These are phyloP conservation scores for Ochlodes sylvanus DNA, from an alignment of 2,888 invertebrate species.

Conservation along the genomic window DNA sequence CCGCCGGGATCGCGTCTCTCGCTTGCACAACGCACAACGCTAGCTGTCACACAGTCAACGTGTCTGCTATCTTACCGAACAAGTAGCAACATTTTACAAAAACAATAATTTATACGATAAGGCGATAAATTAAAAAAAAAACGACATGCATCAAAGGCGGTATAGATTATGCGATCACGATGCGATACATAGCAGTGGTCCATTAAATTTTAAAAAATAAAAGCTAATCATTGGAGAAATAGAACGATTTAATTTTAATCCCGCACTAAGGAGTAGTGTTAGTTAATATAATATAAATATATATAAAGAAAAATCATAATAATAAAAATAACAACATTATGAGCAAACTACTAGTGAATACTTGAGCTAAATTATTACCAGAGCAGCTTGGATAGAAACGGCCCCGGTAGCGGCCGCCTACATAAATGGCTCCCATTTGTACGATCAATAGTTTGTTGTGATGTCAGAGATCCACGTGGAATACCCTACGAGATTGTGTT, in stretches of 20 bases:
- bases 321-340: constrained; percentile 75
- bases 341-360: constrained; percentile 80
- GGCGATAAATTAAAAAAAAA: constrained; percentile 30
- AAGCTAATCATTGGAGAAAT: constrained; percentile 72
- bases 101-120: constrained; percentile 28
- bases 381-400: constrained; percentile 80
- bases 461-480: constrained; percentile 75
- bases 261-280: constrained; percentile 62
- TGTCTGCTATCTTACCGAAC: constrained; percentile 26
- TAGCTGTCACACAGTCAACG: constrained; percentile 29
- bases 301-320: constrained; percentile 52
- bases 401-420: constrained; percentile 60
- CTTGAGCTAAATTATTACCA: constrained; percentile 80
- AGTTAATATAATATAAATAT: constrained; percentile 59
- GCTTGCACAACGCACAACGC: constrained; percentile 33
- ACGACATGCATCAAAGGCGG: constrained; percentile 37
- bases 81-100: constrained; percentile 26
- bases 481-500: constrained; percentile 67
- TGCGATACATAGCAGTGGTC: constrained; percentile 61
- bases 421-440: constrained; percentile 79
- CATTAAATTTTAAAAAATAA: constrained; percentile 58
- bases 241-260: constrained; percentile 69
- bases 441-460: constrained; percentile 80
- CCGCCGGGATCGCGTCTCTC: constrained; percentile 43
- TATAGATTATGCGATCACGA: constrained; percentile 49